Conservation (phyloP, 2,113 vertebrate genomes). For the Polyodon spathula region DNA sequence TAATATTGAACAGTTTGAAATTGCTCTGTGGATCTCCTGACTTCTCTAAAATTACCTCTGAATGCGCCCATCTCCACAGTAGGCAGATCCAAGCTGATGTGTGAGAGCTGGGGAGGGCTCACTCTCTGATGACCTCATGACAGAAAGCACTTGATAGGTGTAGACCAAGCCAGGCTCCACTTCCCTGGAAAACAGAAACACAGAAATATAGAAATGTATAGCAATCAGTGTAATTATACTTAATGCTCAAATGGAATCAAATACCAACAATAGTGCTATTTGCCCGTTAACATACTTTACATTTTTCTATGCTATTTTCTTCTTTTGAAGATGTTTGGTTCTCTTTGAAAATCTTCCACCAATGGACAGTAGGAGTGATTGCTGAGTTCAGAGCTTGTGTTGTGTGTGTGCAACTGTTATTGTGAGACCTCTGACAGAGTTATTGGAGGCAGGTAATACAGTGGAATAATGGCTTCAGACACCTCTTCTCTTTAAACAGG, state of each 20-base stretch:
- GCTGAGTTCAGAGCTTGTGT: too few species aligned
- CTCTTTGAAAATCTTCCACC: too few species aligned
- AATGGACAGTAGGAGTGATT: too few species aligned
- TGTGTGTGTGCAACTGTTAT: too few species aligned
- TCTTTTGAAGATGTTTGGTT: too few species aligned
- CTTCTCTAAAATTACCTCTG: conserved; percentile 64
- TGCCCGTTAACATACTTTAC: not conserved
- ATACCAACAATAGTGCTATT: not conserved
- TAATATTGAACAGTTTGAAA: not conserved
- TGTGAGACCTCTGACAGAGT: too few species aligned
- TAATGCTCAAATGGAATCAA: not conserved
- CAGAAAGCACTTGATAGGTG: conserved; percentile 71
- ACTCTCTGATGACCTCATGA: conserved; percentile 69
- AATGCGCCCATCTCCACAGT: conserved; percentile 88
- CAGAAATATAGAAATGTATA: not conserved
- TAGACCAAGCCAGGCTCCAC: conserved; percentile 57
- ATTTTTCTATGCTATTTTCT: not conserved
- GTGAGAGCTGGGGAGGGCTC: conserved; percentile 70
- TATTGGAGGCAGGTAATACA: too few species aligned
- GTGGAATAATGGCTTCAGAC: too few species aligned
- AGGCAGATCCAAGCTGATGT: conserved; percentile 73
- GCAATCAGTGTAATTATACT: conserved; percentile 1
- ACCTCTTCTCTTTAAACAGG: too few species aligned
- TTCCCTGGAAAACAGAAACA: conserved; percentile 57
- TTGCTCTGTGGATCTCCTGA: not conserved